Conservation (phyloP, 2,888 invertebrate genomes). For the Resseliella maxima region DNA sequence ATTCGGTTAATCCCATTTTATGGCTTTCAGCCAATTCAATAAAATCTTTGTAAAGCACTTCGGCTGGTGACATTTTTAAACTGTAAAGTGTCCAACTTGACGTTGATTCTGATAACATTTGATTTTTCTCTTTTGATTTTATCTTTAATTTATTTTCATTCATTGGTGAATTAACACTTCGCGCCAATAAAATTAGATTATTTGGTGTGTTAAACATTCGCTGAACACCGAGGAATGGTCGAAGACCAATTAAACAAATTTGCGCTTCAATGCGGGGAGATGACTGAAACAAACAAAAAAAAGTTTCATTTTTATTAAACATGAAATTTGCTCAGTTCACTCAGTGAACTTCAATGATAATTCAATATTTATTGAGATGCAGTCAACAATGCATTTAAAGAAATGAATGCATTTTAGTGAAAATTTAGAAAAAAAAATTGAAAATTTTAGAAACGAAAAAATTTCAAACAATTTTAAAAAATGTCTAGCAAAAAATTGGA, state of each 20-base stretch:
- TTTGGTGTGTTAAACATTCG: slow-evolving; percentile 62
- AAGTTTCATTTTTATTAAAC: not conserved
- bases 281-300: slow-evolving; percentile 20
- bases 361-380: no score
- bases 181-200: slow-evolving; percentile 69
- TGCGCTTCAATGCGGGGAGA: slow-evolving; percentile 72
- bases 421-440: no score
- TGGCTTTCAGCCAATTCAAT: slow-evolving; percentile 71
- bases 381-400: no score
- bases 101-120: slow-evolving; percentile 38
- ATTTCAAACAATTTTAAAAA: slow-evolving; percentile 49
- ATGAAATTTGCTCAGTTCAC: slow-evolving; percentile 57
- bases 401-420: no score
- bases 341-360: no score
- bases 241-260: slow-evolving; percentile 75
- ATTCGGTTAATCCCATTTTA: slow-evolving; percentile 73
- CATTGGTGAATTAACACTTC: not conserved
- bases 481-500: no score
- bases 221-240: slow-evolving; percentile 76
- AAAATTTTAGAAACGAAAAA: no score
- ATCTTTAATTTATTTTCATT: not conserved
- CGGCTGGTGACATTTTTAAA: slow-evolving; percentile 74
- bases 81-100: slow-evolving; percentile 79
- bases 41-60: slow-evolving; percentile 77
- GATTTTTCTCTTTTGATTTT: slow-evolving; percentile 5